These are phyloP conservation scores for Porphyrio hochstetteri DNA, from an alignment of 2,113 vertebrate genomes.

Conservation along the genomic window DNA sequence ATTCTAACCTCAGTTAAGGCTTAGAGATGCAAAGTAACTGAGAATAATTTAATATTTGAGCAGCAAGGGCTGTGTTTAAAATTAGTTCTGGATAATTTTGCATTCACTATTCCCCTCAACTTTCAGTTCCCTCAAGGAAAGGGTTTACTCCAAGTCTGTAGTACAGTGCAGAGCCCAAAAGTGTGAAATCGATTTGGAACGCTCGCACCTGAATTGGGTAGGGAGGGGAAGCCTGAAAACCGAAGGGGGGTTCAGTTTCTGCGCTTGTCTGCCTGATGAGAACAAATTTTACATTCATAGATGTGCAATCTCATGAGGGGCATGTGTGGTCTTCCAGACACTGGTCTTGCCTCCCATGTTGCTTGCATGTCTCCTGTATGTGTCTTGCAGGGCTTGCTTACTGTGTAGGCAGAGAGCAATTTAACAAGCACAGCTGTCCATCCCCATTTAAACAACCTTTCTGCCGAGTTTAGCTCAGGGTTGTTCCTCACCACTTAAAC, in stretches of 20 bases:
- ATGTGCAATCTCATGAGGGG: not conserved
- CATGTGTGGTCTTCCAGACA: not conserved
- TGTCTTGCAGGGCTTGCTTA: not conserved
- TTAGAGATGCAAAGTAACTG: not conserved
- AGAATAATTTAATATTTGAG: not conserved
- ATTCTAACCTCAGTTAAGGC: not conserved
- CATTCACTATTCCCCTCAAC: not conserved
- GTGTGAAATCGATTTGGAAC: not conserved
- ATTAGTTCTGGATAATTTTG: not conserved
- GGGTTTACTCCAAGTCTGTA: not conserved
- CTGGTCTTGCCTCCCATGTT: not conserved
- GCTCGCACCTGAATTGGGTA: not conserved
- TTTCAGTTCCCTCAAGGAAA: not conserved
- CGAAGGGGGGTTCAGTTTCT: not conserved
- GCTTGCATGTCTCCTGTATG: not conserved
- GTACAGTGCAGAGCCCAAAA: not conserved
- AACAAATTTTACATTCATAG: not conserved
- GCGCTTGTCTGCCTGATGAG: not conserved
- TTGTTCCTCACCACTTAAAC: not conserved
- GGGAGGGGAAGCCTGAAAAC: not conserved
- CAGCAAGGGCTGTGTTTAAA: not conserved
- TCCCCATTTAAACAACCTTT: not conserved
- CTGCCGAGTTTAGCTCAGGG: not conserved
- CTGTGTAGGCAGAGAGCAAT: not conserved
- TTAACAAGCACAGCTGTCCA: not conserved